phyloP scores from a whole-genome alignment of 1,140 invertebrate genomes.

The Tetramorium parvispinum region DNA sequence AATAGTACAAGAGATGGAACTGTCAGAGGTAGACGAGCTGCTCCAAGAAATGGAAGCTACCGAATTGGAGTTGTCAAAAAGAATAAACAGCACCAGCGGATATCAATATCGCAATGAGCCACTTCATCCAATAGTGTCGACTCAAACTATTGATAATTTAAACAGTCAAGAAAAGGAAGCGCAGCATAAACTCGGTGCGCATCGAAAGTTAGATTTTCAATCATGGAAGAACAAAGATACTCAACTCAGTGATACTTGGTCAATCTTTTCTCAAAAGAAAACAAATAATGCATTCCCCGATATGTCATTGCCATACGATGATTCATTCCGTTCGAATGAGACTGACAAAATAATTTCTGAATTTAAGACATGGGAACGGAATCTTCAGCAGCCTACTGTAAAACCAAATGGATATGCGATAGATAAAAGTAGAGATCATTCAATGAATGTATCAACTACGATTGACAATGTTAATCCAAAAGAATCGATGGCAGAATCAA shows the following conservation, averaged over 20 bases:
- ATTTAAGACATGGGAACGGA: conserved; percentile 76
- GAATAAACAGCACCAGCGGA: conserved; percentile 60
- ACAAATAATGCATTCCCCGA: conserved; percentile 61
- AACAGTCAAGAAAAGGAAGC: neutral
- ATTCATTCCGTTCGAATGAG: conserved; percentile 74
- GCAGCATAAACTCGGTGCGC: neutral
- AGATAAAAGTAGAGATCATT: conserved; percentile 31
- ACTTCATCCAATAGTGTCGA: neutral
- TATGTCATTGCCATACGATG: conserved; percentile 70
- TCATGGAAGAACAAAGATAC: conserved; percentile 35
- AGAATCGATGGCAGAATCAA: conserved; percentile 19
- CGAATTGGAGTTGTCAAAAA: conserved; percentile 77
- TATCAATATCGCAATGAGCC: conserved; percentile 54
- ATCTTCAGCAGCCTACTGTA: neutral
- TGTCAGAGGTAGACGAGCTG: conserved; percentile 82
- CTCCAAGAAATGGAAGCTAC: conserved; percentile 84
- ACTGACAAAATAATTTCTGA: conserved; percentile 77
- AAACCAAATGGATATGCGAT: conserved; percentile 18
- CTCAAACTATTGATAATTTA: neutral
- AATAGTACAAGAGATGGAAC: conserved; percentile 79
- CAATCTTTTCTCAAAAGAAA: conserved; percentile 18
- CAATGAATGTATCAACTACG: neutral
- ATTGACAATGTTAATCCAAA: neutral
- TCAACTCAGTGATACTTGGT: conserved; percentile 2
- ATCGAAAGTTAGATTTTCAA: conserved; percentile 62